Conservation (phyloP, 92 coral and sea anemone species). For the Isaurus tuberculatus region DNA sequence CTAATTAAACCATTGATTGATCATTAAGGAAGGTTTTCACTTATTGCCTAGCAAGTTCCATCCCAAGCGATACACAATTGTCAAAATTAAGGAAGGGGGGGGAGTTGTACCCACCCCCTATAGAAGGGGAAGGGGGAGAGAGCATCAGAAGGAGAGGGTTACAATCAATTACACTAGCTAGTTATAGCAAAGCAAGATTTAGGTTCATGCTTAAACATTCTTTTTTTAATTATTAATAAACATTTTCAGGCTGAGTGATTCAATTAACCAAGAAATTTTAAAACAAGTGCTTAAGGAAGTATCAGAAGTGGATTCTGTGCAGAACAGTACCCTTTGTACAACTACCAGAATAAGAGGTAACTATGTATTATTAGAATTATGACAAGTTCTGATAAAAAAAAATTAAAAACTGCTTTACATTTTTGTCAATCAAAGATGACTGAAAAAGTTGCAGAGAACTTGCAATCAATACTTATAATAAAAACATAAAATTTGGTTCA, state of each 20-base stretch:
- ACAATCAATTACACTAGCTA: neutral
- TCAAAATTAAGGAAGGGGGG: neutral
- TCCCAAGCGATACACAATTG: conserved; percentile 17
- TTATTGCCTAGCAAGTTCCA: conserved; percentile 33
- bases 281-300: no score
- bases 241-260: no score
- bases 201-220: no score
- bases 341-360: conserved; percentile 4
- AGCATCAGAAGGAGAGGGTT: conserved; percentile 12
- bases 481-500: conserved; percentile 1
- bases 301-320: neutral
- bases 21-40: conserved; percentile 34
- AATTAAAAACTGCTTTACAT: neutral
- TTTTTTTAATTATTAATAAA: no score
- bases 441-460: neutral
- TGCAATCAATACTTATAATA: neutral
- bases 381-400: neutral
- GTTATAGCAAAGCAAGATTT: no score
- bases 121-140: neutral
- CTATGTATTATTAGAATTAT: neutral
- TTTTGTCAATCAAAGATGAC: conserved; percentile 2
- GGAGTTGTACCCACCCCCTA: neutral
- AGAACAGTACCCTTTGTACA: neutral
- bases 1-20: conserved; percentile 32
- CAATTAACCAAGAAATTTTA: no score